Evolutionary conservation across 64 coral and sea anemone species (phyloP).

Genomic region (Exaiptasia diaphana): DNA sequence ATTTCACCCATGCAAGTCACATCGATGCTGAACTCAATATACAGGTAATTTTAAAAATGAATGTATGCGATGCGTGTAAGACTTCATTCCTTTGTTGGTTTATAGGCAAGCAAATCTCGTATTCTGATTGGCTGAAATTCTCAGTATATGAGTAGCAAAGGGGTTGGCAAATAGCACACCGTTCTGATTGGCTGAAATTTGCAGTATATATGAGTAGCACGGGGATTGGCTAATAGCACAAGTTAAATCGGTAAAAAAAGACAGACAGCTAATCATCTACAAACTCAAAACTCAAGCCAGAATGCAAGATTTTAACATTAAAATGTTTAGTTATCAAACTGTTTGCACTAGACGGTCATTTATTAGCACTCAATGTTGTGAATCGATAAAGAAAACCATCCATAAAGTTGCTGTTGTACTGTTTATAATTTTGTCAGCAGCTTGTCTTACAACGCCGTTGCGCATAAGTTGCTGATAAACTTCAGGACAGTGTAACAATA

Average conservation of each 20-base stretch:
- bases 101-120: neutral
- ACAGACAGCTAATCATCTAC: no score
- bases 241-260: no score
- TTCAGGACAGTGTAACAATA: neutral
- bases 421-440: neutral
- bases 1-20: slow-evolving; percentile 43
- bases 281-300: no score
- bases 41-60: neutral
- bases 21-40: neutral
- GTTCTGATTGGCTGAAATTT: no score
- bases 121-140: neutral
- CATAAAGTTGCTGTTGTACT: neutral
- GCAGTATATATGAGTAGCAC: no score
- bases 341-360: no score
- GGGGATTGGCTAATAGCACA: no score
- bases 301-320: no score
- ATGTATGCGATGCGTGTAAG: neutral
- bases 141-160: no score
- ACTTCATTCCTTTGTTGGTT: neutral
- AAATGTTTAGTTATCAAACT: no score
- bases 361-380: neutral
- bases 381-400: neutral
- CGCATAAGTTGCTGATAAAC: neutral
- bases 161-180: no score
- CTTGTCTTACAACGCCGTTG: neutral